Percentiles rank a stretch among this genome's conserved stretches.
Evolutionary conservation across 2,113 vertebrate species (phyloP).

Genomic region (Montifringilla adamsi): DNA sequence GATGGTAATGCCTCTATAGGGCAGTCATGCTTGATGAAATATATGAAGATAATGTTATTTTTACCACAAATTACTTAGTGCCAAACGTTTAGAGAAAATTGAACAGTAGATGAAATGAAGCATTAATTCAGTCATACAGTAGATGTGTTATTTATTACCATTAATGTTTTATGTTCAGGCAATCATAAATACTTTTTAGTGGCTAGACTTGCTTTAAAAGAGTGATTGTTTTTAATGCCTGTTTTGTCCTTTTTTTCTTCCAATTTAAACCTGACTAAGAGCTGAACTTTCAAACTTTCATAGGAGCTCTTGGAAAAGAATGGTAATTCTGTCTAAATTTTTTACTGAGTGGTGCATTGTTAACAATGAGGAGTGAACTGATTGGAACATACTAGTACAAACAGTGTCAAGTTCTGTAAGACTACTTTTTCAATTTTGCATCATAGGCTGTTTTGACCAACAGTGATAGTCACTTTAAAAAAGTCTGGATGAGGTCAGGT

Average conservation of each 20-base stretch:
- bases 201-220: not conserved
- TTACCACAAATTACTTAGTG: slow-evolving; percentile 2
- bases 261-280: not conserved
- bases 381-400: not conserved
- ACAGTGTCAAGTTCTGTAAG: not conserved
- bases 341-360: not conserved
- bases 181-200: not conserved
- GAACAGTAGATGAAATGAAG: slow-evolving; percentile 2
- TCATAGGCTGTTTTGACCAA: not conserved
- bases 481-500: not conserved
- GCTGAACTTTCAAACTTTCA: not conserved
- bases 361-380: not conserved
- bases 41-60: not conserved
- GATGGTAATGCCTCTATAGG: not conserved
- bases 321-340: not conserved
- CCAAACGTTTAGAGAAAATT: slow-evolving; percentile 12
- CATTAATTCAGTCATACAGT: not conserved
- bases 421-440: not conserved
- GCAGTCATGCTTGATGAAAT: not conserved
- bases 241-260: not conserved
- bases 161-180: not conserved
- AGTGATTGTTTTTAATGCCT: not conserved
- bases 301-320: not conserved
- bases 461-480: not conserved
- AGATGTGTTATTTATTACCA: not conserved